Base-by-base conservation (phyloP, 1,140 invertebrate species). In the Panulirus ornatus region DNA sequence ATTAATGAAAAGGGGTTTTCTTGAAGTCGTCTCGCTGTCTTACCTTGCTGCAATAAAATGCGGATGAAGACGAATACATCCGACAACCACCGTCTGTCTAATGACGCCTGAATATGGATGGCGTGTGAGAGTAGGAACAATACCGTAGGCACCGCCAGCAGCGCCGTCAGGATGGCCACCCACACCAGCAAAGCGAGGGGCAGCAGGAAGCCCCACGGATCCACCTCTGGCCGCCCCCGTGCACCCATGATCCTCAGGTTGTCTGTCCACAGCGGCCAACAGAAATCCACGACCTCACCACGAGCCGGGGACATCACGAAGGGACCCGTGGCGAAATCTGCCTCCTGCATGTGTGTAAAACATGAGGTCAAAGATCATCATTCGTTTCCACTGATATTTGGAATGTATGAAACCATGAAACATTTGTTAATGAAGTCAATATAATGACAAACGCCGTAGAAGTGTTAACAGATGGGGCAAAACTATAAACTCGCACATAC, bases 191-290 rank as follows among this genome's bases (percentile, higher is more conserved):
- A 16, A 14, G 34, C 81, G 11, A 63, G 38, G 14, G 54, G 81
- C 38, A 83, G 38, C 36, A 83, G 6, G n/a, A 83, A 83, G 8
- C 9, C 54, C 81, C 81, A 83, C 9, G 81, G 81, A 36, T 83
- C 54, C 30, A 70, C 81, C 34, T 36, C 1, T 30, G 51, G 81
- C 2, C 14, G 51, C 11, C 81, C 81, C 11, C 81, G 81, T 34
- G 19, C 38, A 54, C 51, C 54, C 34, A 83, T 14, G 38, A 83
- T 66, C 30, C 51, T n/a, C 27, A 2, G 19, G 51, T 70, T 36
- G 5, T 63, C 2, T 16, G 63, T 66, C 14, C 0, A 1, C 9
- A 83, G 0, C 40, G 30, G 81, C 22, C 38, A 44, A 14, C 51
- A 63, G 14, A 83, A 83, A 34, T 63, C 51, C 30, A 83, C 81